These are phyloP conservation scores for Amblyraja radiata DNA, from an alignment of 2,797 vertebrate species.

Conservation along the genomic window DNA sequence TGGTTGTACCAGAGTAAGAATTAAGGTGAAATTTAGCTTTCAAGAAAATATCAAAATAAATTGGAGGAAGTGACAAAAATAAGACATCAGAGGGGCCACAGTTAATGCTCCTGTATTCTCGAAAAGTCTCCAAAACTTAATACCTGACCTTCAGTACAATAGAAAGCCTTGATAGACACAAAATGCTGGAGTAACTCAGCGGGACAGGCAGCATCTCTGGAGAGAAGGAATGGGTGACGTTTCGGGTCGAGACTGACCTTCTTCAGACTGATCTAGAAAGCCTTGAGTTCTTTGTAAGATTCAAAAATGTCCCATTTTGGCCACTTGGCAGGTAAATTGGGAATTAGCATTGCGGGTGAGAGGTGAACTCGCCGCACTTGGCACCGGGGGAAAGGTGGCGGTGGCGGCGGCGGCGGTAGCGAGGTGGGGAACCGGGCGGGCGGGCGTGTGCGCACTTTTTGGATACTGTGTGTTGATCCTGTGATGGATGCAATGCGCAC, in stretches of 20 bases:
- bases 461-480: neutral
- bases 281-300: neutral
- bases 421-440: too few relatives aligned
- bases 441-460: neutral
- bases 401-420: too few relatives aligned
- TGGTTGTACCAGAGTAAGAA: neutral
- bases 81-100: neutral
- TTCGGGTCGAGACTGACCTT: too few relatives aligned
- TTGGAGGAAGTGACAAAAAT: neutral
- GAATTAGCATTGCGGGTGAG: neutral
- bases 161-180: neutral
- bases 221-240: too few relatives aligned
- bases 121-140: neutral
- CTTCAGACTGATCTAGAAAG: neutral
- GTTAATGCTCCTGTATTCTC: neutral
- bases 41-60: neutral
- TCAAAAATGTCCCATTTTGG: neutral
- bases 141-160: neutral
- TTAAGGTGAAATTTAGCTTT: neutral
- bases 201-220: too few relatives aligned
- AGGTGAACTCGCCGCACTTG: neutral
- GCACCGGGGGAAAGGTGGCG: neutral
- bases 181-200: too few relatives aligned
- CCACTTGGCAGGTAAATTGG: neutral
- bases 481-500: neutral